Base-by-base conservation (phyloP, 1,140 invertebrate species). In the Archivesica marissinica region DNA sequence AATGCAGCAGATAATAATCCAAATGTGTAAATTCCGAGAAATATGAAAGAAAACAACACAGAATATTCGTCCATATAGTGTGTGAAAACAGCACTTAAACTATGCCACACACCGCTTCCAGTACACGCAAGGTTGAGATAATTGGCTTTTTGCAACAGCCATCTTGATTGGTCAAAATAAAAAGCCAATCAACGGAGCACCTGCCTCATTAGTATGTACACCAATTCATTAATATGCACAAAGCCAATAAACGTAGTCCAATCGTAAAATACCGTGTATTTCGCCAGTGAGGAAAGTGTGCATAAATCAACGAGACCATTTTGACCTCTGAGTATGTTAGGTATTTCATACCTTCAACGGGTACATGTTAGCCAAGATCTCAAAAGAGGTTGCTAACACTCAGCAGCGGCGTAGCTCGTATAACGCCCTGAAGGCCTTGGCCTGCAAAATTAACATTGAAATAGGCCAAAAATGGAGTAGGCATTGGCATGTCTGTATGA, bases 41-140 rank as follows among this genome's bases (percentile, higher is more conserved):
- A 61, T 72, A 47, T 13, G 54, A 35, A 23, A 30, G 66, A 70
- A 83, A 83, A 75, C 64, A 74, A 70, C 54, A 44, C 13, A 61
- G 54, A 61, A 66, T 66, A 66, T 20, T 64, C 33, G 74, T 76
- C 33, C 38, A 76, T 76, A 33, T 61, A 66, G 38, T 79, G 77
- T 79, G 77, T 68, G 77, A 79, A 79, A 79, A 79, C 77, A 66
- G 77, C 77, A 79, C 77, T 64, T 66, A 39, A 79, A 72, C 68
- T 83, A 83, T 83, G 70, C 80, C 80, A 83, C 80, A 83, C 80
- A 83, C 80, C 64, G 80, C 80, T 83, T 74, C 28, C 80, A 74
- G 64, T 83, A 75, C 80, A 83, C 80, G 80, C 80, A 35, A 66
- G 33, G 70, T 54, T 47, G 64, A 23, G 35, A 61, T 72, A 83